These are phyloP conservation scores for Synergus laeviventris DNA, from an alignment of 2,888 invertebrate species.

Conservation along the genomic window DNA sequence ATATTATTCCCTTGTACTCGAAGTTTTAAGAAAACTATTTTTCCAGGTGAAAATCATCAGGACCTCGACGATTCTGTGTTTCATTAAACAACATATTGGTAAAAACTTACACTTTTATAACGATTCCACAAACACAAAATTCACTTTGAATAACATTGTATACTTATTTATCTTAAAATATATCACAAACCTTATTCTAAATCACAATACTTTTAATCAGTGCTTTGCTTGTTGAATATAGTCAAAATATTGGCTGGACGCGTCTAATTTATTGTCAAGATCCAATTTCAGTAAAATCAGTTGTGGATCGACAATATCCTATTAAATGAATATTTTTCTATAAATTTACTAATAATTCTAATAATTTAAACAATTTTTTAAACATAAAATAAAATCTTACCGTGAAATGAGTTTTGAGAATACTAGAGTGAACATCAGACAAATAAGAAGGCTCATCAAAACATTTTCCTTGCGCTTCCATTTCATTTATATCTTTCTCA, in stretches of 20 bases:
- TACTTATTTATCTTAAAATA: slow-evolving; percentile 15
- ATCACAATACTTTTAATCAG: background rate
- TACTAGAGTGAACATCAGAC: background rate
- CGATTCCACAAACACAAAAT: background rate
- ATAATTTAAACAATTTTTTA: background rate
- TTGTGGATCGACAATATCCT: slow-evolving; percentile 37
- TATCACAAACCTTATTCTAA: background rate
- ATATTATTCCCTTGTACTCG: no score
- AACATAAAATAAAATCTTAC: slow-evolving; percentile 8
- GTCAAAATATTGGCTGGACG: slow-evolving; percentile 34
- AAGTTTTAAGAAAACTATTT: slow-evolving; percentile 6
- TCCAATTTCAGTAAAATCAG: slow-evolving; percentile 32
- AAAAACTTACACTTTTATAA: slow-evolving; percentile 2
- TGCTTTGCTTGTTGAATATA: slow-evolving; percentile 21
- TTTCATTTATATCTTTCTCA: slow-evolving; percentile 59
- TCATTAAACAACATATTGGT: slow-evolving; percentile 11
- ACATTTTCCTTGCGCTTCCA: background rate
- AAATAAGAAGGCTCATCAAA: slow-evolving; percentile 10
- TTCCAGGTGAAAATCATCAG: slow-evolving; percentile 28
- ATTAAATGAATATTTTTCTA: background rate
- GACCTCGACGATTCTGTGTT: slow-evolving; percentile 24
- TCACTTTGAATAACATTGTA: slow-evolving; percentile 6
- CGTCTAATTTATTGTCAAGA: slow-evolving; percentile 28
- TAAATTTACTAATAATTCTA: background rate
- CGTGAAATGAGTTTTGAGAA: slow-evolving; percentile 28